These are phyloP conservation scores for Leptinotarsa haldemani DNA, from an alignment of 2,888 invertebrate genomes.

Conservation along the genomic window DNA sequence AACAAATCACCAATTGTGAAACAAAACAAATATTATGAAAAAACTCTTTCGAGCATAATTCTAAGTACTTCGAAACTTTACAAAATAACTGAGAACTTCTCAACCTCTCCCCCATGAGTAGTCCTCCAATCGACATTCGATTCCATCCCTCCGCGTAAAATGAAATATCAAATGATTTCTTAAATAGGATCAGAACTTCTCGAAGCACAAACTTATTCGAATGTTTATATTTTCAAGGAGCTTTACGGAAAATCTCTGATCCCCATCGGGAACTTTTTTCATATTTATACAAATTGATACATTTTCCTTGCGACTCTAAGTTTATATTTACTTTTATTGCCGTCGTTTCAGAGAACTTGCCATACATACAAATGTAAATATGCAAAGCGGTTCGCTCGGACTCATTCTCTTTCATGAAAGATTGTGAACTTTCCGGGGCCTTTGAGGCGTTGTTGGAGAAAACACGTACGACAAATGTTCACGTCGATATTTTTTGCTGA, in stretches of 20 bases:
- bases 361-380: conserved; percentile 18
- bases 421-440: conserved; percentile 6
- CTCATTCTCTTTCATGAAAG: conserved; percentile 15
- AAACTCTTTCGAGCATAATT: too few relatives aligned
- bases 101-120: neutral
- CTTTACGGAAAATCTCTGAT: conserved; percentile 1
- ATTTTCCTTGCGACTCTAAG: conserved; percentile 8
- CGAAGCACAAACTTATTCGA: neutral
- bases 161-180: neutral
- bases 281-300: conserved; percentile 19
- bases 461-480: conserved; percentile 1
- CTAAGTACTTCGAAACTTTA: neutral
- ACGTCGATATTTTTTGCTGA: neutral
- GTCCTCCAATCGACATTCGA: neutral
- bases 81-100: neutral
- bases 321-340: conserved; percentile 20
- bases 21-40: too few relatives aligned
- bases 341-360: conserved; percentile 2
- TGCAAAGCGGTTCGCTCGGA: conserved; percentile 12
- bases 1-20: too few relatives aligned
- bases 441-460: neutral
- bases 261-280: conserved; percentile 1
- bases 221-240: conserved; percentile 8
- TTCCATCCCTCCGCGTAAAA: neutral
- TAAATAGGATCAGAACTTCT: neutral